Percentiles rank a stretch among this genome's conserved stretches.
Evolutionary conservation across 1,140 invertebrate genomes (phyloP).

Genomic region (Cherax destructor): DNA sequence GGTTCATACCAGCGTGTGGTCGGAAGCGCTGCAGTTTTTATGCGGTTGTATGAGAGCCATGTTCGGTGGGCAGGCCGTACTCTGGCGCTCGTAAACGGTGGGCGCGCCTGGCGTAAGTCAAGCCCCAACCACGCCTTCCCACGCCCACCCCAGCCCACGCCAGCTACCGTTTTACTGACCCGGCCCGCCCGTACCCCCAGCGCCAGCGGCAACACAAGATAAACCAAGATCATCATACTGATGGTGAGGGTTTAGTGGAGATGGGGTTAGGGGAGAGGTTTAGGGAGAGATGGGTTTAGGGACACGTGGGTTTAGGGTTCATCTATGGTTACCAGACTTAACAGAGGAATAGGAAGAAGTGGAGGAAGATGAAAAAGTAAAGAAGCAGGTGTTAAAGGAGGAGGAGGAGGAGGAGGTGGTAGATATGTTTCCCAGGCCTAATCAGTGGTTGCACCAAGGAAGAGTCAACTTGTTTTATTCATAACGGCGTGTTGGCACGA

Average conservation of each 20-base stretch:
- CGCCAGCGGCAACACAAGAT: too few relatives aligned
- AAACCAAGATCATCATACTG: too few relatives aligned
- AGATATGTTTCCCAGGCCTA: neutral
- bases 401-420: neutral
- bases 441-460: neutral
- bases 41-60: neutral
- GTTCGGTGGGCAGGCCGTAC: neutral
- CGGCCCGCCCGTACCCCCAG: neutral
- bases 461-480: neutral
- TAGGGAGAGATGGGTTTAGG: too few relatives aligned
- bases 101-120: slow-evolving; percentile 57
- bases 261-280: too few relatives aligned
- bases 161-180: slow-evolving; percentile 39
- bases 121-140: slow-evolving; percentile 33
- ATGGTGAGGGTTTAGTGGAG: too few relatives aligned
- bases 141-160: slow-evolving; percentile 55
- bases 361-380: too few relatives aligned
- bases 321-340: too few relatives aligned
- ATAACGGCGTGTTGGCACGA: neutral
- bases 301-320: too few relatives aligned
- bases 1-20: neutral
- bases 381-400: neutral
- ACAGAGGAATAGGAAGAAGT: too few relatives aligned
- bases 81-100: slow-evolving; percentile 50
- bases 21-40: neutral